Base-by-base conservation (phyloP, 2,113 vertebrate species). In the Cryptomyrus ogoouensis region DNA sequence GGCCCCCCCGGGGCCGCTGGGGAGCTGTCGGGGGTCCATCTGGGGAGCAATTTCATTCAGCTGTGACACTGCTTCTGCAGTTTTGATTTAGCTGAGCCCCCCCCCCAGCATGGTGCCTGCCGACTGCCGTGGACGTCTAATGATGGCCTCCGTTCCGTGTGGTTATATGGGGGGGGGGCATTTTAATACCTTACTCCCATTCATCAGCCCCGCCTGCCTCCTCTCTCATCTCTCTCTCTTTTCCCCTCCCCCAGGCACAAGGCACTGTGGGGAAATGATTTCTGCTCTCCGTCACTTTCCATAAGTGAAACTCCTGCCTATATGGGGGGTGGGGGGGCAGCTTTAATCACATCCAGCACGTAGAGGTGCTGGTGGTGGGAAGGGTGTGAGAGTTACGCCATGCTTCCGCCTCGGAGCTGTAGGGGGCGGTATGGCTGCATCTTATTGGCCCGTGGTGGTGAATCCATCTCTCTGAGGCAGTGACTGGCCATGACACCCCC, bases 331-430 rank as follows among this genome's bases (percentile, higher is more conserved):
- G 53, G 52, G n/a, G 90, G 58, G 91, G 91, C 89, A 0, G 35
- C 91, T 95, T 93, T 95, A 94, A 94, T 94, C 84, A 91, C 91
- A 93, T 93, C 94, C 94, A 93, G 94, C 92, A 92, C 87, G 92
- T 91, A 92, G 83, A 0, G n/a, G 15, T 39, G 62, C 56, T 88
- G 91, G 88, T 93, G 93, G 91, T 91, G 90, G 91, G 92, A 80
- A 90, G 70, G 27, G 27, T 74, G 47, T 56, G 49, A 13, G 80
- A 19, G 21, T 83, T 42, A 21, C 5, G 21, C 24, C 31, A 6
- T 42, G 27, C 50, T 42, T n/a, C 77, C 74, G 9, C 74, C 47
- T 53, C 21, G 1, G 70, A 42, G 19, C 70, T 83, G 27, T n/a
- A 56, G n/a, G 52, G 47, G 70, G 74, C 47, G 9, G n/a, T 19